Conservation (phyloP, 2,888 invertebrate species). For the Lottia scabra region DNA sequence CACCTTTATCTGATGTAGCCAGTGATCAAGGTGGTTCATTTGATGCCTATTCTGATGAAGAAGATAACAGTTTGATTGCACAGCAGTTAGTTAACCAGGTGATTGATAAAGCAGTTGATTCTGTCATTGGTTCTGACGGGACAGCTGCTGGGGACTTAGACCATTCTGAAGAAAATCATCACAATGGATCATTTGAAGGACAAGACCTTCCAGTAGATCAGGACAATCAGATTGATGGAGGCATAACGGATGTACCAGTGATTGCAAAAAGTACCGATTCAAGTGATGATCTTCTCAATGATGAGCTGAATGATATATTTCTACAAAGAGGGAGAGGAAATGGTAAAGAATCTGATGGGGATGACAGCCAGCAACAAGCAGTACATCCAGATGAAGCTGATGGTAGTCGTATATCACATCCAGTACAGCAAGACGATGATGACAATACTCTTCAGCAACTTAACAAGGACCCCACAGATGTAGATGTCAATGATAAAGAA, state of each 20-base stretch:
- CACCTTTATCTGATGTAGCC: constrained; percentile 9
- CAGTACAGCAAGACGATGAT: not conserved
- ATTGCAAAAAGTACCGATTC: not conserved
- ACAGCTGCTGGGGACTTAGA: no score
- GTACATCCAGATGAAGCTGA: not conserved
- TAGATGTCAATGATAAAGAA: not conserved
- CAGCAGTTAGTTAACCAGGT: constrained; percentile 40
- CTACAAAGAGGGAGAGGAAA: not conserved
- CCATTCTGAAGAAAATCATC: no score
- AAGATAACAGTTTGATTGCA: constrained; percentile 42
- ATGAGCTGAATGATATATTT: not conserved
- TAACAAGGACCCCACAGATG: no score
- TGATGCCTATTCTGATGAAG: constrained; percentile 15
- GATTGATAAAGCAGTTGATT: constrained; percentile 31
- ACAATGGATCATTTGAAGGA: not conserved
- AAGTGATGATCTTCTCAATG: not conserved
- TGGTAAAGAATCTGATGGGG: not conserved
- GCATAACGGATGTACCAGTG: not conserved
- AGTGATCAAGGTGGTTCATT: constrained; percentile 13
- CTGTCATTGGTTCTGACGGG: not conserved
- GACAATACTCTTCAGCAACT: not conserved
- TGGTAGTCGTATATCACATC: not conserved
- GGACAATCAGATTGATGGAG: no score
- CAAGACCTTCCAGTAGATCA: no score
- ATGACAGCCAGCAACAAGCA: not conserved